Evolutionary conservation across 2,113 vertebrate genomes (phyloP).

Genomic region (Pelobates fuscus): DNA sequence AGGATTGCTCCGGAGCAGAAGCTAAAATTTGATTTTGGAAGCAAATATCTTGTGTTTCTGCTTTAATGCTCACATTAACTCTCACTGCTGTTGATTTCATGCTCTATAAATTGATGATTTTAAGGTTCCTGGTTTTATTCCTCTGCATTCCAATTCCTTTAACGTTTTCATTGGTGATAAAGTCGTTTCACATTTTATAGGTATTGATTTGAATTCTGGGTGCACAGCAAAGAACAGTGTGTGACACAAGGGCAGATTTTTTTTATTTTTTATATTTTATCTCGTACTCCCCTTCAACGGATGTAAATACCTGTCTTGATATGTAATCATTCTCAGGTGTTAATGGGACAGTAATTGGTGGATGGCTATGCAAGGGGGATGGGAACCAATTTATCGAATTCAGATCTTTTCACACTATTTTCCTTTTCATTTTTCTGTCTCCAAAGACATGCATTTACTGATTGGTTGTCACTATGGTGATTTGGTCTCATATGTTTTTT

Average conservation of each 20-base stretch:
- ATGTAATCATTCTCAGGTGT: conserved; percentile 47
- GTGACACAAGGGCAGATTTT: conserved; percentile 11
- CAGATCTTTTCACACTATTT: conserved; percentile 43
- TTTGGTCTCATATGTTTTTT: conserved; percentile 44
- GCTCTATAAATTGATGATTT: conserved; percentile 50
- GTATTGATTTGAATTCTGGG: conserved; percentile 49
- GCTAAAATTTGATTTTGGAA: conserved; percentile 38
- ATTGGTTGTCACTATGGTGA: conserved; percentile 51
- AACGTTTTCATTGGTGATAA: conserved; percentile 48
- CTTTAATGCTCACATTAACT: conserved; percentile 47
- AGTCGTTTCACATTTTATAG: conserved; percentile 50
- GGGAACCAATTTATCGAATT: conserved; percentile 40
- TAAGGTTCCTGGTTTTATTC: conserved; percentile 49
- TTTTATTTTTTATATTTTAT: background rate
- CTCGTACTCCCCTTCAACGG: background rate
- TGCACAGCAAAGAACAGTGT: conserved; percentile 33
- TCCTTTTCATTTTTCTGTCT: conserved; percentile 31
- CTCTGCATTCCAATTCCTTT: conserved; percentile 38
- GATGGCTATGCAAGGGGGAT: conserved; percentile 21
- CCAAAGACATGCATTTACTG: conserved; percentile 33
- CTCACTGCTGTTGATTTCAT: conserved; percentile 50
- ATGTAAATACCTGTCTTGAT: conserved; percentile 27
- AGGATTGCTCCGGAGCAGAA: background rate
- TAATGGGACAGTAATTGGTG: conserved; percentile 49
- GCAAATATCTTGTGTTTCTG: conserved; percentile 39